Base-by-base conservation (phyloP, 2,113 vertebrate genomes). In the Butorides virescens region DNA sequence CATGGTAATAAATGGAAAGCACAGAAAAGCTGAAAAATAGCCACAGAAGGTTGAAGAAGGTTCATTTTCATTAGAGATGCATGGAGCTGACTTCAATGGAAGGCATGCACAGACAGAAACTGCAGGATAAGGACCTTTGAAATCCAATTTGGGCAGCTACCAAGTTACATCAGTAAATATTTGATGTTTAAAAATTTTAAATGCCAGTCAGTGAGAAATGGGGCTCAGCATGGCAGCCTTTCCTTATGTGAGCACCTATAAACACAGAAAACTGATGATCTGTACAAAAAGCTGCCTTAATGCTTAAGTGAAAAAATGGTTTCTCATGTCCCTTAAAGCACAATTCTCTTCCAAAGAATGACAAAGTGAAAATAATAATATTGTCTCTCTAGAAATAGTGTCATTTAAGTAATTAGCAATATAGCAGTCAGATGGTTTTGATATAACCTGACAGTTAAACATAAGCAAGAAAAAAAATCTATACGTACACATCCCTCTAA, bases 141-240 rank as follows among this genome's bases (percentile, higher is more conserved):
- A 96, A 96, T 91, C 78, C 52, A 94, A 36, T 91, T 88, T 96
- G 86, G 79, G 74, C 81, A 95, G 73, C 47, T 86, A 85, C 9
- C 47, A 66, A 90, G 61, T 78, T 81, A 81, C 66, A 73, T 58
- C 36, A 42, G 73, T 91, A 96, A 96, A 96, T 93, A 96, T 83
- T 82, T 86, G 92, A 88, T 82, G 65, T 87, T 86, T 92, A 68
- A 87, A 95, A 89, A 71, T 81, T 75, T 68, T 46, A 85, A 85
- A 92, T 79, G 70, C 17, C 77, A 79, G 84, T 70, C 88, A 88
- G 58, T 55, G 83, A 89, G 83, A 87, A 81, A 81, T 4, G 12
- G 36, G 61, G 62, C 73, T 86, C 36, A 21, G 62, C 5, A 5
- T 21, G 23, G 44, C 61, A 70, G 52, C 49, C 12, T 52, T n/a